These are phyloP conservation scores for Montipora capitata DNA, from an alignment of 92 coral and sea anemone genomes.

Conservation along the genomic window DNA sequence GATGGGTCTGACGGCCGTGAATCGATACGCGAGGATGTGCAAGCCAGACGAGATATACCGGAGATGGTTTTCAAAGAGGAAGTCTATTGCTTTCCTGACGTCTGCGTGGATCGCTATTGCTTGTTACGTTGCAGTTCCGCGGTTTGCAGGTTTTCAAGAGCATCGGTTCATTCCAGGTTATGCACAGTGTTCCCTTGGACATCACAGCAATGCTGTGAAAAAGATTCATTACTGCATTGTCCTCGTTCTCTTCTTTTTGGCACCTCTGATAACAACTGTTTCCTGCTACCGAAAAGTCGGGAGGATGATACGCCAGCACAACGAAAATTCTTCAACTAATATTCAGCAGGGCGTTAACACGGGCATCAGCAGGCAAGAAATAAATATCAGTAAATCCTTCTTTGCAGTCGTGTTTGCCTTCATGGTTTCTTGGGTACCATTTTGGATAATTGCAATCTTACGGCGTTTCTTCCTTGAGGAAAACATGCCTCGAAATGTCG, in stretches of 20 bases:
- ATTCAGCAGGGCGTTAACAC: not conserved
- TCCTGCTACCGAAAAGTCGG: slow-evolving; percentile 5
- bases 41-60: not conserved
- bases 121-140: slow-evolving; percentile 1
- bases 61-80: slow-evolving; percentile 3
- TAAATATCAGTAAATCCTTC: slow-evolving; percentile 17
- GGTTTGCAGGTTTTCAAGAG: not conserved
- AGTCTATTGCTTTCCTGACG: not conserved
- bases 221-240: slow-evolving; percentile 20
- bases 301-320: slow-evolving; percentile 20
- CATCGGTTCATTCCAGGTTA: slow-evolving; percentile 13
- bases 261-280: not conserved
- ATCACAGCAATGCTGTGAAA: slow-evolving; percentile 4
- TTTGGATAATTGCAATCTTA: slow-evolving; percentile 20
- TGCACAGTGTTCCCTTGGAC: slow-evolving; percentile 18
- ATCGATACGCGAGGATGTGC: not conserved
- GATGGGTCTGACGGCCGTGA: slow-evolving; percentile 20
- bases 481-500: not conserved
- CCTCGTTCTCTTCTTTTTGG: not conserved
- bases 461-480: not conserved
- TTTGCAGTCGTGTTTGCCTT: slow-evolving; percentile 20
- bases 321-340: not conserved
- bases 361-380: slow-evolving; percentile 15
- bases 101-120: slow-evolving; percentile 12
- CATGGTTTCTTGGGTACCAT: not conserved